These are phyloP conservation scores for Sphaerodactylus townsendi DNA, from an alignment of 2,113 vertebrate genomes.

Conservation along the genomic window DNA sequence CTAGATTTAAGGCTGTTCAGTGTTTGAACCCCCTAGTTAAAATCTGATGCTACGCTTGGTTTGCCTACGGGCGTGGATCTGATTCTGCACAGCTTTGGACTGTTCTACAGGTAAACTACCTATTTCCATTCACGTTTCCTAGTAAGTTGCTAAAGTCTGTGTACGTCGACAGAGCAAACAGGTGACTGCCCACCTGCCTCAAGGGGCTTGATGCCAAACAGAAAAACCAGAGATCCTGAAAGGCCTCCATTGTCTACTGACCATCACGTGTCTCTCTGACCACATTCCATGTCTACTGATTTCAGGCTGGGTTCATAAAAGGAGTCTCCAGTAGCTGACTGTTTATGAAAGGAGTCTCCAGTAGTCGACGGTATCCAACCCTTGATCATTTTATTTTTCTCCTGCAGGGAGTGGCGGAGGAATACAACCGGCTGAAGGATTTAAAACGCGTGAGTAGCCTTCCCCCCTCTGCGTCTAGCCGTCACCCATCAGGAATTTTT, in stretches of 20 bases:
- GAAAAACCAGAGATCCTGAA: not conserved
- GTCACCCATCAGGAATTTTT: no score
- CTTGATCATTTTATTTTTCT: not conserved
- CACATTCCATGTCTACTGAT: not conserved
- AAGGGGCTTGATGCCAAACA: not conserved
- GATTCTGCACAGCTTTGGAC: no score
- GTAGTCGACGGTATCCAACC: not conserved
- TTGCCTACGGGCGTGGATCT: no score
- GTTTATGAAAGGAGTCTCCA: not conserved
- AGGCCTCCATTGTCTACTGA: not conserved
- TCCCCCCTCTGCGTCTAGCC: fast-evolving
- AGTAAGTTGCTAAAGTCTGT: not conserved
- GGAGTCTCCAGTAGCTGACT: not conserved
- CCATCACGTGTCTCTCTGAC: not conserved
- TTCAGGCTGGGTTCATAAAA: not conserved
- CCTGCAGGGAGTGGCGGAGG: slow-evolving; percentile 79
- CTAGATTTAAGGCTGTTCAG: no score
- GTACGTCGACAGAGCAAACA: not conserved
- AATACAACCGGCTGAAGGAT: slow-evolving; percentile 84
- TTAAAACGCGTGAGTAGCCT: slow-evolving; percentile 77
- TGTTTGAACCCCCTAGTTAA: no score
- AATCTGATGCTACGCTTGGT: no score
- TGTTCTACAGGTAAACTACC: no score
- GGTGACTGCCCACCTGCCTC: not conserved
- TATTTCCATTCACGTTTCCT: no score